Evolutionary conservation across 2,888 invertebrate genomes (phyloP).

Genomic region (Drosophila pseudotalamancana): DNA sequence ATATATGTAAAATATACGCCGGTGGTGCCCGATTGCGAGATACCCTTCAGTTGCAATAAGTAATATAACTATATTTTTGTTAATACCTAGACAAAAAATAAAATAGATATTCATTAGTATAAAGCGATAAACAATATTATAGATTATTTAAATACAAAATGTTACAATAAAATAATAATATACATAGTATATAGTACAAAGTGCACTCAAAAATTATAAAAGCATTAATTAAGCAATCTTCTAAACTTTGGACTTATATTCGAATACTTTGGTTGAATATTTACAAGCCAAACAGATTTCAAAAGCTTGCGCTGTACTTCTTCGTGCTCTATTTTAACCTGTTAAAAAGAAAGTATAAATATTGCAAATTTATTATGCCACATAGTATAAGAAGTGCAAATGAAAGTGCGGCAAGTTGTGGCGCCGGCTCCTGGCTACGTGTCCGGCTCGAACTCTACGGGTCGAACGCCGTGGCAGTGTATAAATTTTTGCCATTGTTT

Average conservation of each 20-base stretch:
- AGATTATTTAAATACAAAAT: no score
- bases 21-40: neutral
- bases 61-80: neutral
- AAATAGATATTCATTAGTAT: no score
- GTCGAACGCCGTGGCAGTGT: neutral
- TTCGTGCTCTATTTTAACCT: constrained; percentile 5
- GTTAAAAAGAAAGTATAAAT: constrained; percentile 14
- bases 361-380: constrained; percentile 53
- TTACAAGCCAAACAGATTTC: neutral
- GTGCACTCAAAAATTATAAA: no score
- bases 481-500: constrained; percentile 38
- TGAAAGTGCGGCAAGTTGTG: constrained; percentile 18
- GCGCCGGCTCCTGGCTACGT: neutral
- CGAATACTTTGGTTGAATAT: neutral
- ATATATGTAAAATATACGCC: neutral
- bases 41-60: neutral
- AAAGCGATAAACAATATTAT: no score
- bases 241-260: neutral
- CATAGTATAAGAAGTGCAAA: constrained; percentile 30
- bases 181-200: no score
- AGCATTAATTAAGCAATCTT: neutral
- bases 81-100: no score
- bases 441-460: neutral
- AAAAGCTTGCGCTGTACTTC: neutral
- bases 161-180: no score